Evolutionary conservation across 2,888 invertebrate genomes (phyloP).

Genomic region (Aleiodes alternator): DNA sequence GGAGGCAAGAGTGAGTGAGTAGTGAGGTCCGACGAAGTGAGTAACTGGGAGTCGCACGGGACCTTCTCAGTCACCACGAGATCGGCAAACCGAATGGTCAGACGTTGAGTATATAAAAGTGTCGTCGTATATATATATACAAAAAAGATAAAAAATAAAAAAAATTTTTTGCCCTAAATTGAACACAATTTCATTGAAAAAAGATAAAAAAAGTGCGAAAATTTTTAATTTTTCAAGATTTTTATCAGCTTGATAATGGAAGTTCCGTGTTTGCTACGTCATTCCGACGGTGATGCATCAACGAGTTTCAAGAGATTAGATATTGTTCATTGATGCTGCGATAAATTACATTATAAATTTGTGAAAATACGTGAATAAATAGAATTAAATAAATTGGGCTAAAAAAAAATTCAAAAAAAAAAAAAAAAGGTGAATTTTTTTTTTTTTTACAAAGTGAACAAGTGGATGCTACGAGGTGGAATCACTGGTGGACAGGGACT

Average conservation of each 20-base stretch:
- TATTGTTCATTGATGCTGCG: constrained; percentile 11
- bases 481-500: constrained; percentile 64
- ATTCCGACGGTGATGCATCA: constrained; percentile 58
- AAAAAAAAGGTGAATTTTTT: neutral
- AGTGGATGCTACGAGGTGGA: constrained; percentile 67
- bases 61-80: constrained; percentile 74
- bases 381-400: no score
- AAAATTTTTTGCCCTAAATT: neutral
- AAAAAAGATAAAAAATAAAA: no score
- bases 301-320: constrained; percentile 44
- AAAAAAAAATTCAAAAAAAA: no score
- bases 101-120: neutral
- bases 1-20: constrained; percentile 59
- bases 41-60: constrained; percentile 71
- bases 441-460: constrained; percentile 54
- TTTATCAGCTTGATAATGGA: constrained; percentile 41
- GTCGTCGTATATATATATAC: neutral
- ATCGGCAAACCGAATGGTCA: constrained; percentile 75
- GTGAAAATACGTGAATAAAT: neutral
- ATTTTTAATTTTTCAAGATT: no score
- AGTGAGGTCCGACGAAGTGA: constrained; percentile 69
- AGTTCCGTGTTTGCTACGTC: constrained; percentile 61
- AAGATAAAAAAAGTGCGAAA: neutral
- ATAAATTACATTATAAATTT: neutral
- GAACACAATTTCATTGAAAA: neutral